Evolutionary conservation across 2,113 vertebrate species (phyloP).

Genomic region (Brienomyrus brachyistius): DNA sequence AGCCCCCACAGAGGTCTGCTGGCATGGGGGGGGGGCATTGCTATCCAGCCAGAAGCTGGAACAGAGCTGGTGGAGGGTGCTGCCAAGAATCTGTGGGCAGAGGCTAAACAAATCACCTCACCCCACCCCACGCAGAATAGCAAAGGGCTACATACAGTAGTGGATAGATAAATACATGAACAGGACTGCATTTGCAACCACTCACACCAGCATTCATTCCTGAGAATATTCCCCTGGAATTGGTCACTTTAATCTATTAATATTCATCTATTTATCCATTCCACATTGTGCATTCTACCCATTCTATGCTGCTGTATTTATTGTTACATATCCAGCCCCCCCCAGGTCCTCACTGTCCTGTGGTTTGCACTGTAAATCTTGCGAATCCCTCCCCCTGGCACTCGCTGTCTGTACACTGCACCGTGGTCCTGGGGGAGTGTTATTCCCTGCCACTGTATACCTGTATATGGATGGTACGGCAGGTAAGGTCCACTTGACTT

Average conservation of each 20-base stretch:
- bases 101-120: neutral
- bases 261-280: neutral
- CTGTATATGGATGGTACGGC: neutral
- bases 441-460: neutral
- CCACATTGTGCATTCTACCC: neutral
- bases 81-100: slow-evolving; percentile 29
- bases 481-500: neutral
- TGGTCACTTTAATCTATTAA: neutral
- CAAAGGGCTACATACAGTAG: neutral
- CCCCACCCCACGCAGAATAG: neutral
- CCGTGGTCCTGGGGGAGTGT: neutral
- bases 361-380: neutral
- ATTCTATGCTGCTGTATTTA: neutral
- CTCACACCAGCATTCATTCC: neutral
- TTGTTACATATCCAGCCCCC: neutral
- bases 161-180: neutral
- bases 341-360: neutral
- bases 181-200: neutral
- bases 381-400: neutral
- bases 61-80: slow-evolving; percentile 40
- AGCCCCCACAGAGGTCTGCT: slow-evolving; percentile 26
- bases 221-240: neutral
- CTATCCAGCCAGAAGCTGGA: slow-evolving; percentile 59
- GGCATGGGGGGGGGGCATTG: slow-evolving; percentile 60
- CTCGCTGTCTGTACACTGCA: neutral